Evolutionary conservation across 1,140 invertebrate genomes (phyloP).

Genomic region (Saccostrea glomerata): DNA sequence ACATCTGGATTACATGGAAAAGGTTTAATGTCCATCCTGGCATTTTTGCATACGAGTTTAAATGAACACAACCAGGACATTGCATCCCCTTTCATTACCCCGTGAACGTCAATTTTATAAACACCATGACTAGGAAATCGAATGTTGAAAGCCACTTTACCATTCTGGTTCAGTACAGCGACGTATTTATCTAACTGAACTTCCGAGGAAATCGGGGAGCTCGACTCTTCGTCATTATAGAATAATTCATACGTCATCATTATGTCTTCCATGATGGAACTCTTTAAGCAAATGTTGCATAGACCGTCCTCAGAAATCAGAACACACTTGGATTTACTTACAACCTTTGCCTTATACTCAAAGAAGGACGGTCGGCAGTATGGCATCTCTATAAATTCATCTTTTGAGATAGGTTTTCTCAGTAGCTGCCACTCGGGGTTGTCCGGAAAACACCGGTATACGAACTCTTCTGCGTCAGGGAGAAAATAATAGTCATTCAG

Average conservation of each 20-base stretch:
- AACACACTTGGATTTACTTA: constrained; percentile 36
- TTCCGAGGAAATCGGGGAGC: constrained; percentile 38
- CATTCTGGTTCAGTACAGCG: constrained; percentile 40
- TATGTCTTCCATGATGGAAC: background rate
- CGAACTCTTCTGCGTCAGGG: constrained; percentile 53
- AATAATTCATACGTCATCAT: constrained; percentile 54
- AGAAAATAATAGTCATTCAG: constrained; percentile 54
- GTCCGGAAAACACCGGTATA: constrained; percentile 42
- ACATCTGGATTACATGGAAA: constrained; percentile 48
- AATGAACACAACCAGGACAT: constrained; percentile 50
- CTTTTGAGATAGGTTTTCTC: background rate
- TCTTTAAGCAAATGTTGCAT: constrained; percentile 43
- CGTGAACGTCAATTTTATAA: constrained; percentile 50
- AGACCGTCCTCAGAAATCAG: constrained; percentile 48
- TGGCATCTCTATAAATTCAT: constrained; percentile 44
- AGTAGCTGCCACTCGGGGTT: constrained; percentile 54
- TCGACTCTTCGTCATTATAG: constrained; percentile 52
- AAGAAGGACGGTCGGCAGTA: constrained; percentile 30
- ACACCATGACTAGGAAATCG: constrained; percentile 56
- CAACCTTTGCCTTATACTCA: constrained; percentile 37
- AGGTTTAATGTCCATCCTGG: constrained; percentile 34
- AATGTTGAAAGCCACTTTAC: constrained; percentile 39
- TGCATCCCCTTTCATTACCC: background rate
- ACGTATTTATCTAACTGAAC: constrained; percentile 51
- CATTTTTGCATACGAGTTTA: constrained; percentile 52